phyloP scores from a whole-genome alignment of 2,113 vertebrate genomes.

The Tonatia bakeri region DNA sequence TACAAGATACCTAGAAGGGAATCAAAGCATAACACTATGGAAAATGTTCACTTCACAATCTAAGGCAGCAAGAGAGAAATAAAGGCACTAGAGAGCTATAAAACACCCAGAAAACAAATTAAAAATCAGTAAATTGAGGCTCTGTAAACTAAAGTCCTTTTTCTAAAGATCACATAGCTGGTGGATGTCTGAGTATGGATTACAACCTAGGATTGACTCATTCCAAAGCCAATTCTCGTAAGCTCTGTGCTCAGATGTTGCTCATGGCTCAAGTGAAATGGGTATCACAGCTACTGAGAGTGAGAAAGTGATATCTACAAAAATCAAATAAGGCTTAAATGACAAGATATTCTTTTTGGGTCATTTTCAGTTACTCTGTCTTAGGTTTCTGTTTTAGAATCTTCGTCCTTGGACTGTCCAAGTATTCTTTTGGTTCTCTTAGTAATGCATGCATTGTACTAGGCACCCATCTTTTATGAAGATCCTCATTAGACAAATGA shows the following conservation, averaged over 20 bases:
- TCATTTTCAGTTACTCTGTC: background rate
- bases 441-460: background rate
- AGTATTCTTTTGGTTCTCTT: background rate
- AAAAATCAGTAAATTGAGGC: background rate
- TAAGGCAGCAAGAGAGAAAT: background rate
- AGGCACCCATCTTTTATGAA: background rate
- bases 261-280: background rate
- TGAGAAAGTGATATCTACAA: background rate
- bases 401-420: background rate
- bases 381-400: background rate
- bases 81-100: background rate
- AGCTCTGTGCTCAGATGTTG: background rate
- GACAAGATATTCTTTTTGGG: background rate
- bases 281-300: background rate
- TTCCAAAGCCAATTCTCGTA: background rate
- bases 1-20: background rate
- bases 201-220: background rate
- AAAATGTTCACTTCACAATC: background rate
- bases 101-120: background rate
- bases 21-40: background rate
- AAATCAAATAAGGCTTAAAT: background rate
- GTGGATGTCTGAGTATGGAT: background rate
- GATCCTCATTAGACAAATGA: constrained; percentile 29
- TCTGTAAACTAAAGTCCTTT: background rate
- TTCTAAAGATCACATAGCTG: background rate